A percentile compares a stretch with the other conserved stretches of the same genome.
These are phyloP conservation scores for Beris chalybata DNA, from an alignment of 2,888 invertebrate genomes.

Conservation along the genomic window DNA sequence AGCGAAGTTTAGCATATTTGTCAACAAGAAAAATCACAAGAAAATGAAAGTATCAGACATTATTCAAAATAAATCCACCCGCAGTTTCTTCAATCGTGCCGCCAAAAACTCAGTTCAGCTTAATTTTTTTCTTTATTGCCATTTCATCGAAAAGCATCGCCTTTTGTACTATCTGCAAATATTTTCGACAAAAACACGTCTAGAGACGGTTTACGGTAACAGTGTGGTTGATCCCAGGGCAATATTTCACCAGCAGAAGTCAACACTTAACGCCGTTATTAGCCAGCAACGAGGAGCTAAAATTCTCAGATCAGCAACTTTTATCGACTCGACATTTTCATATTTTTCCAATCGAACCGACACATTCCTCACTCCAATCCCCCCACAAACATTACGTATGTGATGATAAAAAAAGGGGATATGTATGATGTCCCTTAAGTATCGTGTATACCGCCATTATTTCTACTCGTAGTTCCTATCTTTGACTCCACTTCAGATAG, in stretches of 20 bases:
- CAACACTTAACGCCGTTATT: slow-evolving; percentile 19
- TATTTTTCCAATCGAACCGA: slow-evolving; percentile 14
- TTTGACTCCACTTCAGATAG: neutral
- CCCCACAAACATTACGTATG: neutral
- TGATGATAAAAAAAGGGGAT: slow-evolving; percentile 9
- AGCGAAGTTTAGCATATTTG: no score
- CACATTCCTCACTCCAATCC: neutral
- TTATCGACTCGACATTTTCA: slow-evolving; percentile 17
- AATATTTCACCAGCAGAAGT: slow-evolving; percentile 15
- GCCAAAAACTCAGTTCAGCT: no score
- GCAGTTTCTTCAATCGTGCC: no score
- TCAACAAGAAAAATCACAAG: no score
- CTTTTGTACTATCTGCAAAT: no score
- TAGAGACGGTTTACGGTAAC: no score
- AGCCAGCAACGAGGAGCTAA: slow-evolving; percentile 14
- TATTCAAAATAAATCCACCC: no score
- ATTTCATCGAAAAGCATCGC: no score
- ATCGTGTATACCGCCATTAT: slow-evolving; percentile 3
- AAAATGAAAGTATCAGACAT: no score
- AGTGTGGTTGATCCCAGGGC: slow-evolving; percentile 2
- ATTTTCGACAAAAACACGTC: no score
- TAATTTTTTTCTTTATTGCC: no score
- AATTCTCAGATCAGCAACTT: slow-evolving; percentile 16
- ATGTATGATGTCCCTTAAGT: slow-evolving; percentile 1
- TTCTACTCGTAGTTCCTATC: neutral